These are phyloP conservation scores for Drosophila grimshawi DNA, from an alignment of 1,140 invertebrate species.

Conservation along the genomic window DNA sequence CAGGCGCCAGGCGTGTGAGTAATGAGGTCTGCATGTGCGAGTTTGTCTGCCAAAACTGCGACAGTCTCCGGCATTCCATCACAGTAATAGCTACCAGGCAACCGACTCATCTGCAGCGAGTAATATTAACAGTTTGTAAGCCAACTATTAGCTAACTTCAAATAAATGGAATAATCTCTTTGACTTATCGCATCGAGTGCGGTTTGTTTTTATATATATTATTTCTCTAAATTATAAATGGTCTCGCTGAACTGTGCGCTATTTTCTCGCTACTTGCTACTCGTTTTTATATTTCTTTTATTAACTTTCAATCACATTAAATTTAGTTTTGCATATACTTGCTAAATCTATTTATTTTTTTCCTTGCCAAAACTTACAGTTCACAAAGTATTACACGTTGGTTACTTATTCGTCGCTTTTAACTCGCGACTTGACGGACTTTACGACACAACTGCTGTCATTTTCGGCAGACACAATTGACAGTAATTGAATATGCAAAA, in stretches of 20 bases:
- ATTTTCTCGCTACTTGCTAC: background rate
- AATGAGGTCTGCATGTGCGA: conserved; percentile 35
- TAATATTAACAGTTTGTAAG: background rate
- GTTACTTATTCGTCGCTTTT: no score
- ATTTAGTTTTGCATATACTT: no score
- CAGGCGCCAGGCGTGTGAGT: conserved; percentile 47
- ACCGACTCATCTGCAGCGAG: background rate
- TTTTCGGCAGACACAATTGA: conserved; percentile 12
- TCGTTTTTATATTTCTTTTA: no score
- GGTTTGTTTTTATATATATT: background rate
- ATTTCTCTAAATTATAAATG: no score
- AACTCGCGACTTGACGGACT: conserved; percentile 10
- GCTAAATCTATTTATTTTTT: no score
- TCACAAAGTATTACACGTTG: conserved; percentile 1
- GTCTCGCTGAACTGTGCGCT: background rate
- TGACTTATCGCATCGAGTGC: no score
- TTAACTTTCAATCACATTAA: no score
- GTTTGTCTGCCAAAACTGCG: conserved; percentile 21
- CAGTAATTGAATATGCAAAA: conserved; percentile 40
- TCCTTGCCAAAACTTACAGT: background rate
- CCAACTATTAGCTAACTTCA: background rate
- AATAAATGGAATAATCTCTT: background rate
- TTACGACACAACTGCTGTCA: background rate
- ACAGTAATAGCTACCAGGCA: background rate
- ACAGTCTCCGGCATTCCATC: conserved; percentile 1